Evolutionary conservation across 1,140 invertebrate species (phyloP).

Genomic region (Orius insidiosus): DNA sequence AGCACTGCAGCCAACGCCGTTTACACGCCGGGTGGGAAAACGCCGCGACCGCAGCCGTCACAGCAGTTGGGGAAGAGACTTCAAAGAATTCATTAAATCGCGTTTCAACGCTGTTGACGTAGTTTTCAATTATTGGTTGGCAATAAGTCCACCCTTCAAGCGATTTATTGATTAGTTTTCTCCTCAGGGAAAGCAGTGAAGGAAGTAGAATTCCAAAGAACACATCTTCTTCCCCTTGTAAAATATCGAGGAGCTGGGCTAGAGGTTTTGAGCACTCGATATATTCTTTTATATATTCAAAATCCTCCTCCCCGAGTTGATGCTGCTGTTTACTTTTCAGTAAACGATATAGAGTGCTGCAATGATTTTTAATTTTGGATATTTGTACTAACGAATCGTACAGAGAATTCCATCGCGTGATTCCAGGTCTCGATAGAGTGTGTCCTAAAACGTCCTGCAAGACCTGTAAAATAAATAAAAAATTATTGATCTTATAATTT

Average conservation of each 20-base stretch:
- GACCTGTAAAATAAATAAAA: too few species aligned
- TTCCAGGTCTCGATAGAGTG: background rate
- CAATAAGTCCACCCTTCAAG: too few species aligned
- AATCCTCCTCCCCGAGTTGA: background rate
- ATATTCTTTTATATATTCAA: too few species aligned
- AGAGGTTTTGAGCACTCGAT: conserved; percentile 8
- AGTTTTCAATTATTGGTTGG: background rate
- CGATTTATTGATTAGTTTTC: conserved; percentile 4
- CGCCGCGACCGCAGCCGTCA: conserved; percentile 10
- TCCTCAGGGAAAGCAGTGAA: conserved; percentile 7
- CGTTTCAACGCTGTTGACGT: background rate
- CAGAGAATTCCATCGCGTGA: background rate
- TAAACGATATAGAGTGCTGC: background rate
- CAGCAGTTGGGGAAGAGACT: conserved; percentile 3
- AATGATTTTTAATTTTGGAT: background rate
- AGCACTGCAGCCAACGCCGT: conserved; percentile 3
- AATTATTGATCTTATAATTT: too few species aligned
- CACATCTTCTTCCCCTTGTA: conserved; percentile 12
- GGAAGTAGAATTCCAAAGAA: conserved; percentile 11
- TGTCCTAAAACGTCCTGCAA: background rate
- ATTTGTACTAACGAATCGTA: background rate
- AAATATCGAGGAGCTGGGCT: conserved; percentile 11
- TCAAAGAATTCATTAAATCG: conserved; percentile 13
- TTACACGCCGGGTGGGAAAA: conserved; percentile 8
- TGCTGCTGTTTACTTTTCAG: background rate